Evolutionary conservation across 2,113 vertebrate species (phyloP).

Genomic region (Alosa alosa): DNA sequence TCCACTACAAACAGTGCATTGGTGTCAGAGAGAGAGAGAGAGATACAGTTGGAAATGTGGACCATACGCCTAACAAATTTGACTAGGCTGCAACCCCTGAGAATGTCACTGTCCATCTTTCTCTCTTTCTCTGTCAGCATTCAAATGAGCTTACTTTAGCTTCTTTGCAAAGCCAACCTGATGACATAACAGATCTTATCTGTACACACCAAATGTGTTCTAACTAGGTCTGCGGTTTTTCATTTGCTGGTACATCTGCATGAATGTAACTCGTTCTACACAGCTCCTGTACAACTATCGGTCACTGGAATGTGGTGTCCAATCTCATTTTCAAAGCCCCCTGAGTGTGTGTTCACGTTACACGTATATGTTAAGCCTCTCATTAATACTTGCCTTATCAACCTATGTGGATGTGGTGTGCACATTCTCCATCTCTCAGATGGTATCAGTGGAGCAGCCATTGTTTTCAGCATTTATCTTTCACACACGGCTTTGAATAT

Average conservation of each 20-base stretch:
- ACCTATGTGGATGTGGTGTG: background rate
- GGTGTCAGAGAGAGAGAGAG: background rate
- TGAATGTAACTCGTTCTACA: background rate
- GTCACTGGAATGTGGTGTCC: background rate
- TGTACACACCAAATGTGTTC: background rate
- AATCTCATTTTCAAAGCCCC: background rate
- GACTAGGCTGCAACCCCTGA: background rate
- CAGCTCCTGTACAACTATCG: background rate
- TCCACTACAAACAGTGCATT: background rate
- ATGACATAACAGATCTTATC: background rate
- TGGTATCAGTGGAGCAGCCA: background rate
- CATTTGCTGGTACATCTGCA: background rate
- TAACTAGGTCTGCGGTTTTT: background rate
- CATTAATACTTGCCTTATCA: background rate
- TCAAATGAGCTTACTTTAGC: background rate
- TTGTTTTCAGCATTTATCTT: constrained; percentile 7
- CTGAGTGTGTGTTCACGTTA: background rate
- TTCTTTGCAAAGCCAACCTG: constrained; percentile 8
- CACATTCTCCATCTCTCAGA: background rate
- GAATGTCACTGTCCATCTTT: background rate
- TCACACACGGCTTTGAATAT: background rate
- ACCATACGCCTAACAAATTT: background rate
- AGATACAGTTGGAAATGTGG: background rate
- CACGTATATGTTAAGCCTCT: background rate
- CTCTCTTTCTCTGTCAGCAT: background rate